Conservation (phyloP, 2,113 vertebrate genomes). For the Microcebus ravelobensis region DNA sequence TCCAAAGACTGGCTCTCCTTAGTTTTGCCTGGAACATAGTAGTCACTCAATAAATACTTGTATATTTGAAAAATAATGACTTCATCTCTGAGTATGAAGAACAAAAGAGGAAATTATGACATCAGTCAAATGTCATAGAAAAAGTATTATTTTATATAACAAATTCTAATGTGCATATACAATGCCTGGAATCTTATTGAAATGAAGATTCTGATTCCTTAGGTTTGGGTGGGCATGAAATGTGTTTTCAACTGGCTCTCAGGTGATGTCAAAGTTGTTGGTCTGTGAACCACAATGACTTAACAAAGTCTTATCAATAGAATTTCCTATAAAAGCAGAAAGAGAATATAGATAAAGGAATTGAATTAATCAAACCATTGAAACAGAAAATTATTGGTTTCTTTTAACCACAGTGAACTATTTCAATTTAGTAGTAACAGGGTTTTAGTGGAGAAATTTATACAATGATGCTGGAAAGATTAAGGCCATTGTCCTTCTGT, state of each 20-base stretch:
- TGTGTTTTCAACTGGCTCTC: background rate
- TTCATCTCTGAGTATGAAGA: background rate
- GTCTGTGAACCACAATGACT: background rate
- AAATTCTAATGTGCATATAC: background rate
- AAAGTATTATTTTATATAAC: background rate
- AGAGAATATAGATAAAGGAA: background rate
- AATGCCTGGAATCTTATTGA: background rate
- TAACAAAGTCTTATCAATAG: background rate
- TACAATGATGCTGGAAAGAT: background rate
- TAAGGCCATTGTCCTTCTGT: background rate
- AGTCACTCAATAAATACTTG: background rate
- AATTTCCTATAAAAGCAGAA: background rate
- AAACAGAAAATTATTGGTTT: background rate
- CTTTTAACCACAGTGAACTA: background rate
- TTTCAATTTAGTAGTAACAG: background rate
- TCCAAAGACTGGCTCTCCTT: background rate
- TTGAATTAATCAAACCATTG: background rate
- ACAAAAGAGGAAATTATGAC: background rate
- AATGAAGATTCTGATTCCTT: background rate
- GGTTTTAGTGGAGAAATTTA: background rate
- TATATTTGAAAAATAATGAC: background rate
- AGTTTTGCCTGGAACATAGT: background rate
- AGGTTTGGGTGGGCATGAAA: background rate
- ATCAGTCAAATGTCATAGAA: background rate
- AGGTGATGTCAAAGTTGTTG: background rate